These are phyloP conservation scores for Alligator sinensis DNA, from an alignment of 2,113 vertebrate species.

Conservation along the genomic window DNA sequence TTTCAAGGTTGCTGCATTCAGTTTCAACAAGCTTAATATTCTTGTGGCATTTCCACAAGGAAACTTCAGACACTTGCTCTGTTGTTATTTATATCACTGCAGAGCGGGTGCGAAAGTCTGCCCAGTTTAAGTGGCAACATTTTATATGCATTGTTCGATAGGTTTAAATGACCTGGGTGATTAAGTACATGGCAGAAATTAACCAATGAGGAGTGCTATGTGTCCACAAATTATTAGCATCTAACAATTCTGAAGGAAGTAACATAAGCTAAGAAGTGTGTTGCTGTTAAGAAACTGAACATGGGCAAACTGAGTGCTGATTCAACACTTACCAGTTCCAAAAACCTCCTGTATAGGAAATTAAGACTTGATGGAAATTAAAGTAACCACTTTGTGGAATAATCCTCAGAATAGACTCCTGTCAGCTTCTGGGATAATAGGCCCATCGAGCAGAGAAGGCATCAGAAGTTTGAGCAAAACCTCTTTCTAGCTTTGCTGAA, in stretches of 20 bases:
- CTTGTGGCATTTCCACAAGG: not conserved
- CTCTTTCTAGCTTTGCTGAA: not conserved
- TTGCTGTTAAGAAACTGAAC: not conserved
- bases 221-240: not conserved
- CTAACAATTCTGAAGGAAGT: fast-evolving
- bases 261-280: not conserved
- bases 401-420: not conserved
- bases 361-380: not conserved
- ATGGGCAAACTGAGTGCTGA: not conserved
- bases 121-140: not conserved
- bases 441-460: not conserved
- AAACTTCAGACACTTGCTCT: not conserved
- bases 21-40: not conserved
- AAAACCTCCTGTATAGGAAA: not conserved
- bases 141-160: not conserved
- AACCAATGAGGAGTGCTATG: not conserved
- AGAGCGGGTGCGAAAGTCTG: not conserved
- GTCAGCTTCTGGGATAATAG: not conserved
- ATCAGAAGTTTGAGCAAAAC: too few species aligned
- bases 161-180: not conserved
- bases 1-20: not conserved
- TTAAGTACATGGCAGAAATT: not conserved
- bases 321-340: not conserved
- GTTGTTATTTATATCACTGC: not conserved
- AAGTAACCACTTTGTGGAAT: not conserved